Conservation (phyloP, 2,888 invertebrate genomes). For the Azorinus chamasolen region DNA sequence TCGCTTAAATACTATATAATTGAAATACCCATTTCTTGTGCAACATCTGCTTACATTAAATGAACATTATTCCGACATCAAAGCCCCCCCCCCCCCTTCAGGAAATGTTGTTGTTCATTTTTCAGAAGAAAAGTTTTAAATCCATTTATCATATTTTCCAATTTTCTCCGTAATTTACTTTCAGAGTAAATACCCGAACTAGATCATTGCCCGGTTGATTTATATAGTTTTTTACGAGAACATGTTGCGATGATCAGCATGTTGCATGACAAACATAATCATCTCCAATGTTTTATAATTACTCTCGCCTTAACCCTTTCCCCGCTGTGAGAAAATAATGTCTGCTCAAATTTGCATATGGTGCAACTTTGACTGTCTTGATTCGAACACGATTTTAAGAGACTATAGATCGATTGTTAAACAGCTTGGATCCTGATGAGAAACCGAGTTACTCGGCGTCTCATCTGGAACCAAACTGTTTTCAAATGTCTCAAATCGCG, state of each 20-base stretch:
- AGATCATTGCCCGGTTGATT: slow-evolving; percentile 22
- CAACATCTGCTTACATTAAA: slow-evolving; percentile 34
- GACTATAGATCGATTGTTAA: no score
- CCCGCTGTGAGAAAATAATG: neutral
- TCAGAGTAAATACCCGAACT: slow-evolving; percentile 47
- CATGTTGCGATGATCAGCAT: neutral
- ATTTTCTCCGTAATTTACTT: slow-evolving; percentile 52
- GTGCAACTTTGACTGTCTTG: no score
- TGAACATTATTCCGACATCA: slow-evolving; percentile 24
- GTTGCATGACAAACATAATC: slow-evolving; percentile 7
- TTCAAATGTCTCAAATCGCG: no score
- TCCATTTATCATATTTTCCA: slow-evolving; percentile 56
- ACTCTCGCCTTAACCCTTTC: slow-evolving; percentile 4
- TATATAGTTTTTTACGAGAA: no score
- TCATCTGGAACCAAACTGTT: no score
- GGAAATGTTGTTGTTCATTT: slow-evolving; percentile 20
- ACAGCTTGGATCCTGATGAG: no score
- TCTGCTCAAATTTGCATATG: no score
- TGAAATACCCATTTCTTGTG: slow-evolving; percentile 1
- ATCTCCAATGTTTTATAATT: slow-evolving; percentile 36
- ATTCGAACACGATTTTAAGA: no score
- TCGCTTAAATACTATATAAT: slow-evolving; percentile 8
- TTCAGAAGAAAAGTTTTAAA: slow-evolving; percentile 42
- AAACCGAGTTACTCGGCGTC: no score
- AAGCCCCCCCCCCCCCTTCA: slow-evolving; percentile 14